A percentile compares a stretch with the other conserved stretches of the same genome.
These are phyloP conservation scores for Lytechinus pictus DNA, from an alignment of 35 echinoderm and acorn worm species.

Conservation along the genomic window DNA sequence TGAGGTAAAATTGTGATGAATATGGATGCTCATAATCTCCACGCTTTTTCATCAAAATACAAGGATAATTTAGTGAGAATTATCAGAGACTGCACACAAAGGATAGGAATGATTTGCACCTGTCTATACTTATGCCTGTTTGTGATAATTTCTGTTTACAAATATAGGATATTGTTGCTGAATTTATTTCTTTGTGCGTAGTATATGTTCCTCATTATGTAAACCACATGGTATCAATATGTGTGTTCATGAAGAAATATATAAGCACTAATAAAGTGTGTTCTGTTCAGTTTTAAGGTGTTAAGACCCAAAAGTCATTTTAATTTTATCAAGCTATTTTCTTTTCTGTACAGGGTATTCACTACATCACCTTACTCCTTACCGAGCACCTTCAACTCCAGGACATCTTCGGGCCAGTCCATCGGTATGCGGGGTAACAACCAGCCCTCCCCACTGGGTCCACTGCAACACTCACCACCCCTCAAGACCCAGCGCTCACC, in stretches of 20 bases:
- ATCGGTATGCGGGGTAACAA: background rate
- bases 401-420: conserved; percentile 69
- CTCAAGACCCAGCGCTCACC: conserved; percentile 11
- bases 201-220: background rate
- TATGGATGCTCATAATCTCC: no score
- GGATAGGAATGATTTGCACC: background rate
- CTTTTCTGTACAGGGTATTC: conserved; percentile 61
- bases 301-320: no score
- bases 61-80: no score
- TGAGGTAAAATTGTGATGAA: no score
- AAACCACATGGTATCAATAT: no score
- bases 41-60: no score
- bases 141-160: no score
- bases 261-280: no score
- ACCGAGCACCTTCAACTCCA: conserved; percentile 49
- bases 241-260: no score
- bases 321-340: background rate
- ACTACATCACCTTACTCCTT: conserved; percentile 75
- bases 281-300: no score
- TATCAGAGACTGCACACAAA: background rate
- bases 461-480: background rate
- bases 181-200: background rate
- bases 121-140: background rate
- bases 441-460: background rate
- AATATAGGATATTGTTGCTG: background rate